Base-by-base conservation (phyloP, 1,140 invertebrate species). In the Arion vulgaris region DNA sequence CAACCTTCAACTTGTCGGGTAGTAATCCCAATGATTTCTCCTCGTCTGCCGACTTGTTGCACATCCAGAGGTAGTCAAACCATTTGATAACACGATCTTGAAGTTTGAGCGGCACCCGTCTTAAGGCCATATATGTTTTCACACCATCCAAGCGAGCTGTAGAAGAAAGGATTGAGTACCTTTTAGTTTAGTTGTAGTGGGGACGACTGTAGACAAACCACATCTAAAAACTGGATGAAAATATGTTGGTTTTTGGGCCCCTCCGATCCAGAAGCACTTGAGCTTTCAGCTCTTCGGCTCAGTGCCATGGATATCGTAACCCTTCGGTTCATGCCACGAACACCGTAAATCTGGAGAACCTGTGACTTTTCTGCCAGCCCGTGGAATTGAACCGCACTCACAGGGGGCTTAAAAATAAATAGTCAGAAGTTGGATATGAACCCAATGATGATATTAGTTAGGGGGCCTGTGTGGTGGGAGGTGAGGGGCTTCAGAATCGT, bases 31-130 rank as follows among this genome's bases (percentile, higher is more conserved):
- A 82, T 0, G 89, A 89, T 92, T 96, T 96, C 92, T 99, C 98
- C 92, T 99, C 98, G 92, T 99, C 98, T 0, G 97, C 98, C 91
- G 97, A 98, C 93, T 99, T 99, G 94, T 99, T 98, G 82, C 97
- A 98, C 84, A 99, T 95, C 98, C 98, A 99, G 84, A 99, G 94
- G 92, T 99, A 99, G 94, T 99, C 98, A 92, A 99, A 99, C 98
- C 98, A 99, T 92, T 98, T 98, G 92, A 99, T 99, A 74, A 99
- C 98, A 93, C 99, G 98, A 87, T 98, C 96, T 93, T 99, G 97
- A 66, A 99, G 94, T 93, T 98, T 96, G 86, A 96, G 96, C 19
- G 98, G 98, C 71, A 99, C 98, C 86, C 97, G 94, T 74, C 98
- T 94, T 95, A 99, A 97, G 78, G 97, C 93, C 98, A 99, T 99